Evolutionary conservation across 30 jellyfish, hydroid and myxozoan species (phyloP), one percentile per base, ranked within the genome.

Genomic region (Cassiopea xamachana): DNA sequence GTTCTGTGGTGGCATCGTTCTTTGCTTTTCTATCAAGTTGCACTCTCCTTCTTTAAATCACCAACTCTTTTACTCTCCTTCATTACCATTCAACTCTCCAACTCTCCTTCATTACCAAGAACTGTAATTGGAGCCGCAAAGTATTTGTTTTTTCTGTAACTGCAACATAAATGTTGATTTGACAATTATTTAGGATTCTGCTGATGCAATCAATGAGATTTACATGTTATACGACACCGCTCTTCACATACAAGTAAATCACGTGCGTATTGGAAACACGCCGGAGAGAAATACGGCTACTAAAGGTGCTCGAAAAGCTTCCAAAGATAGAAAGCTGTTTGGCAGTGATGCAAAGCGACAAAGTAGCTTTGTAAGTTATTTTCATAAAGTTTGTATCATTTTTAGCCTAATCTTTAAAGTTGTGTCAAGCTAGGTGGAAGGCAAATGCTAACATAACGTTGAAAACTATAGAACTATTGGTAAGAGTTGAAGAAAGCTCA

Each of bases 181-280:
- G 64, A 55, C 64, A 55, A 3, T 55, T 55, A 55, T 69, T 18
- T 67, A 88, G 95, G 95, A 88, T 44, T 69, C 90, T 3, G 87
- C 73, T 17, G 95, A 88, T 44, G 17, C 95, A 8, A 88, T 88
- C 48, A 73, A 50, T 59, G 95, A 88, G 75, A 3, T 88, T 14
- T 69, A 78, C 74, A 76, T 73, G 14, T 88, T 88, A 0, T 78
- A 87, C 73, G 95, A 88, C 67, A 88, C 90, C 18, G 90, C 39
- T 27, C 39, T 88, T 39, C 95, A 88, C n/a, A 73, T 88, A 39
- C 89, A 88, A 70, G 83, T 88, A 19, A 80, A 88, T 45, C 95
- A 80, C 59, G 55, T 88, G 8, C 77, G 90, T 1, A 3, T 88
- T 15, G 95, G 95, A 9, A 88, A 79, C 80, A 88, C 95, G 2